Percentiles rank a stretch among this genome's conserved stretches.
Conservation (phyloP, 1,140 invertebrate genomes). For the Arctopsyche grandis region DNA sequence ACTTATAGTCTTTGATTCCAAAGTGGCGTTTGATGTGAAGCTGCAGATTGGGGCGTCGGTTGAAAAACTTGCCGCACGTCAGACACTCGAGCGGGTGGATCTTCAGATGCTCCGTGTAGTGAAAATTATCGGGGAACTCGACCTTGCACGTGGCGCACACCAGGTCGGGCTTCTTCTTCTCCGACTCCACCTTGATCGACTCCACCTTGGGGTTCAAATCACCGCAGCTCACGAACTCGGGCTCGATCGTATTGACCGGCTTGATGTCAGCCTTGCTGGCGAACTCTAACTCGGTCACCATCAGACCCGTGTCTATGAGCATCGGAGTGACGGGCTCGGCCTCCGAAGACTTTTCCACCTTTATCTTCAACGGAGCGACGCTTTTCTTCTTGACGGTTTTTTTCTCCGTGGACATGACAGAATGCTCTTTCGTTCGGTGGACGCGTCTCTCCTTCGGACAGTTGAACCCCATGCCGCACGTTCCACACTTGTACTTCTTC, state of each 20-base stretch:
- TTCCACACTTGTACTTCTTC: slow-evolving; percentile 67
- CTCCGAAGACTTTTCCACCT: slow-evolving; percentile 40
- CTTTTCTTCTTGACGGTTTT: slow-evolving; percentile 54
- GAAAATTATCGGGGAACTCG: slow-evolving; percentile 68
- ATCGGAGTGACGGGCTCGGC: background rate
- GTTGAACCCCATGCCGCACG: slow-evolving; percentile 71
- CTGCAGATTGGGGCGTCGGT: slow-evolving; percentile 75
- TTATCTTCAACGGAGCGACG: too few relatives aligned
- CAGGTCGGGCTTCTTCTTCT: slow-evolving; percentile 43
- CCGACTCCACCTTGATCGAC: slow-evolving; percentile 43
- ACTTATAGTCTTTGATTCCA: slow-evolving; percentile 77
- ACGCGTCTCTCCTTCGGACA: slow-evolving; percentile 74
- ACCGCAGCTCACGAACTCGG: slow-evolving; percentile 16
- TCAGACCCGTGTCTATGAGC: slow-evolving; percentile 21
- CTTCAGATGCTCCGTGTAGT: slow-evolving; percentile 77
- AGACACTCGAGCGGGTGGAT: slow-evolving; percentile 83
- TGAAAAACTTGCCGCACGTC: slow-evolving; percentile 82
- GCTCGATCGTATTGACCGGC: slow-evolving; percentile 10
- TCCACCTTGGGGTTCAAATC: slow-evolving; percentile 44
- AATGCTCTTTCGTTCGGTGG: slow-evolving; percentile 67
- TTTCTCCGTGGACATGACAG: slow-evolving; percentile 15
- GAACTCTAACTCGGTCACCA: too few relatives aligned
- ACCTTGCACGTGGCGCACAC: slow-evolving; percentile 57
- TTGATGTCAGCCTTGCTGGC: background rate
- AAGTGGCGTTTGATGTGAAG: slow-evolving; percentile 82